Base-by-base conservation (phyloP, 2,113 vertebrate species). In the Xiphophorus maculatus region DNA sequence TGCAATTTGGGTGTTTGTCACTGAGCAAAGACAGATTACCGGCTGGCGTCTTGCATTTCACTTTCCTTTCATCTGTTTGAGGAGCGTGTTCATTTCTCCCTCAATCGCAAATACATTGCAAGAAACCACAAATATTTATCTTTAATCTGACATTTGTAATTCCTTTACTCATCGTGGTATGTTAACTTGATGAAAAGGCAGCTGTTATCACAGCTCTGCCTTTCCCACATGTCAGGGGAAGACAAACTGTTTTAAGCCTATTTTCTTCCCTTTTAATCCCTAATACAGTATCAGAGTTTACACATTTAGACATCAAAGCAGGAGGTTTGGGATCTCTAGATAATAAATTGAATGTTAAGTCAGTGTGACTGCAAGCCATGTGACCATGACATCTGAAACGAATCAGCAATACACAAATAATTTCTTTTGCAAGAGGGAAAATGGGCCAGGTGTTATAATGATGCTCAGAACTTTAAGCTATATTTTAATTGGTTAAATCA, bases 1-100 rank as follows among this genome's bases (percentile, higher is more conserved):
- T 65, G 63, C 81, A 66, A 68, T 87, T 83, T 85, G 64, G 69
- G 69, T 72, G 51, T 80, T 87, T 80, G 71, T 85, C 81, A 82
- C 14, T 79, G 77, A 88, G 82, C 48, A 75, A 79, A 81, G 78
- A 82, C 4, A 67, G 70, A 82, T 83, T 54, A 77, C 80, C 61
- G 75, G 76, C 70, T 85, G 67, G 32, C 71, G 44, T 80, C 66
- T 66, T 76, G 48, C 22, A 22, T 71, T 84, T 77, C 32, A 66
- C 75, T 84, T 82, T 73, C n/a, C 32, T 69, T 71, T 69, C 69
- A 66, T 33, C 65, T 78, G 71, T 76, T 54, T 73, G 44, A 79
- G 33, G 66, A 78, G 32, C 51, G 48, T 65, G 40, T 42, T 79
- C 25, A 42, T 42, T 74, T 73, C 67, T 66, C 28, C 70, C 63